Percentiles rank a stretch among this genome's conserved stretches.
Evolutionary conservation across 2,888 invertebrate genomes (phyloP).

Genomic region (Aphodius sticticus): DNA sequence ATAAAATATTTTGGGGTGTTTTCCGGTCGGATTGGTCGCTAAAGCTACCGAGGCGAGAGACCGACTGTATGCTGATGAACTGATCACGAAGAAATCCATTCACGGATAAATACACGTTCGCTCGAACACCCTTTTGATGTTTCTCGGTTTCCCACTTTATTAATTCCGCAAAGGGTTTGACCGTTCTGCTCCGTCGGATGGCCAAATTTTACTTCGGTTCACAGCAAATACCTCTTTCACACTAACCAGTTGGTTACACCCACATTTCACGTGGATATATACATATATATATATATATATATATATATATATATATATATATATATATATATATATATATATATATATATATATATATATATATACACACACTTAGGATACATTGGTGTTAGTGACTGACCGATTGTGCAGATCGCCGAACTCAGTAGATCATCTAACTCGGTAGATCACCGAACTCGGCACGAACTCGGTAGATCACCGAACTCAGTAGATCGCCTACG

Average conservation of each 20-base stretch:
- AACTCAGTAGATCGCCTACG: too few species aligned
- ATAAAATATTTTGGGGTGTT: background rate
- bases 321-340: too few species aligned
- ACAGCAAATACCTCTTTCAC: background rate
- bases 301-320: too few species aligned
- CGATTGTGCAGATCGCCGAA: too few species aligned
- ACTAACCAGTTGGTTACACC: slow-evolving; percentile 5
- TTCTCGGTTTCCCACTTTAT: slow-evolving; percentile 25
- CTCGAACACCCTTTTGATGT: slow-evolving; percentile 38
- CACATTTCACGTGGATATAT: background rate
- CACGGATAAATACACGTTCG: slow-evolving; percentile 35
- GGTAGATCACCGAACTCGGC: too few species aligned
- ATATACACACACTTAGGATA: too few species aligned
- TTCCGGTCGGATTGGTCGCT: slow-evolving; percentile 22
- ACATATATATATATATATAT: too few species aligned
- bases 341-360: too few species aligned
- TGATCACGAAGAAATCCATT: slow-evolving; percentile 35
- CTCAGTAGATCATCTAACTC: too few species aligned
- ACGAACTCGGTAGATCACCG: too few species aligned
- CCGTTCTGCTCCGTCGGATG: slow-evolving; percentile 11
- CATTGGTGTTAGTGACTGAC: too few species aligned
- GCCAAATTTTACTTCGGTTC: background rate
- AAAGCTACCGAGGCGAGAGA: slow-evolving; percentile 26
- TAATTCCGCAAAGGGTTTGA: slow-evolving; percentile 22
- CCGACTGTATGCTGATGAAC: slow-evolving; percentile 29